A percentile compares a stretch with the other conserved stretches of the same genome.
phyloP scores from a whole-genome alignment of 2,797 vertebrate species.

The Chelon auratus region DNA sequence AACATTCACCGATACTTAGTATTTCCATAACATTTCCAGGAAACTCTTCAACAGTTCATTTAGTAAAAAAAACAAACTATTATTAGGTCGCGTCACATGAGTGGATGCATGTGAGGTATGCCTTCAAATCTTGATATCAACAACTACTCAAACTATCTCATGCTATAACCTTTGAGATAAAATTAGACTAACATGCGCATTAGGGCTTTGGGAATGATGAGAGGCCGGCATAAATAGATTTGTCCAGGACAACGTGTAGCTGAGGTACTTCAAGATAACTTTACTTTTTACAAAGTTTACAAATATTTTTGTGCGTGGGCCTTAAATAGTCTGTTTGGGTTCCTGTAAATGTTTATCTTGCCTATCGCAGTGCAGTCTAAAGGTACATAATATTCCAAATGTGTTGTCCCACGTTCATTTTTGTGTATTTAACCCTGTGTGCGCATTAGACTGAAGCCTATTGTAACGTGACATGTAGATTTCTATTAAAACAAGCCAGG shows the following conservation, averaged over 20 bases:
- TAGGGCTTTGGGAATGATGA: slow-evolving; percentile 21
- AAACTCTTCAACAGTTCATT: slow-evolving; percentile 41
- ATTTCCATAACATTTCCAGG: slow-evolving; percentile 42
- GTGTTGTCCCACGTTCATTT: slow-evolving; percentile 11
- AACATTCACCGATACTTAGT: neutral
- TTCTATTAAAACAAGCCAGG: neutral
- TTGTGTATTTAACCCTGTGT: neutral
- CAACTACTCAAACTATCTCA: slow-evolving; percentile 20
- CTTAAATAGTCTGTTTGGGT: slow-evolving; percentile 46
- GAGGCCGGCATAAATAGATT: slow-evolving; percentile 35
- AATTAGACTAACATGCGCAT: slow-evolving; percentile 37
- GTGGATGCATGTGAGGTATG: slow-evolving; percentile 13
- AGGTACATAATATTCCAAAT: slow-evolving; percentile 5
- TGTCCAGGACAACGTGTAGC: slow-evolving; percentile 7
- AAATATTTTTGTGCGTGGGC: slow-evolving; percentile 27
- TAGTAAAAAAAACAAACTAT: slow-evolving; percentile 58
- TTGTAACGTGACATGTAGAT: neutral
- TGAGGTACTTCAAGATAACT: slow-evolving; percentile 28
- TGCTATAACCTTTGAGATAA: slow-evolving; percentile 25
- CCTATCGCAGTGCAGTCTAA: slow-evolving; percentile 22
- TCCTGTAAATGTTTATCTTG: slow-evolving; percentile 49
- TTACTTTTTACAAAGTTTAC: slow-evolving; percentile 27
- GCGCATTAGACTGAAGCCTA: neutral
- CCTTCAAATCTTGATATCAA: slow-evolving; percentile 34
- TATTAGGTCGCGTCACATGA: slow-evolving; percentile 41